phyloP scores from a whole-genome alignment of 1,140 invertebrate genomes.

The Wiebesia pumilae region DNA sequence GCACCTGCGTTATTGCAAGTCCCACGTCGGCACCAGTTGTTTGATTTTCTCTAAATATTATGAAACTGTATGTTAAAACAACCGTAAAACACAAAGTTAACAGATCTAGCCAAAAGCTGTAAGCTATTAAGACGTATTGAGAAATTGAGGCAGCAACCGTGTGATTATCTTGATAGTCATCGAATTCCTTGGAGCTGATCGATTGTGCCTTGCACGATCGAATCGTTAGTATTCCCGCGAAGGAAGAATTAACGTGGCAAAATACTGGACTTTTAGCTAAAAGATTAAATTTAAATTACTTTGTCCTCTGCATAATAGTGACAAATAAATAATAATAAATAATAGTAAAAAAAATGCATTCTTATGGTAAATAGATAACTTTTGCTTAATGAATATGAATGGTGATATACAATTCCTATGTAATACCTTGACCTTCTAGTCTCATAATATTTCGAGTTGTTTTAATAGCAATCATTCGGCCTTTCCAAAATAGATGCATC shows the following conservation, averaged over 20 bases:
- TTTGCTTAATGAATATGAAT: too few relatives aligned
- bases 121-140: constrained; percentile 79
- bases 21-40: constrained; percentile 80
- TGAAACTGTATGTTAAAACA: constrained; percentile 77
- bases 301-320: too few relatives aligned
- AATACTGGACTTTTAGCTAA: constrained; percentile 86
- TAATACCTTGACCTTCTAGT: constrained; percentile 90
- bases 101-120: constrained; percentile 83
- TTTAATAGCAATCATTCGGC: constrained; percentile 85
- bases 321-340: too few relatives aligned
- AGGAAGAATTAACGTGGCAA: constrained; percentile 80
- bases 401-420: not conserved
- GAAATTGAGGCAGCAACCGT: constrained; percentile 58
- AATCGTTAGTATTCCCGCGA: constrained; percentile 82
- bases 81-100: constrained; percentile 80
- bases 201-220: constrained; percentile 75
- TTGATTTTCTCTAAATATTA: constrained; percentile 76
- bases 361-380: too few relatives aligned
- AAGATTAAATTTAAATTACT: constrained; percentile 59
- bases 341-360: too few relatives aligned
- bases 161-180: constrained; percentile 63
- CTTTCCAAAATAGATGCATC: constrained; percentile 81
- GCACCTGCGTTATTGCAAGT: constrained; percentile 85
- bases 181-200: constrained; percentile 65
- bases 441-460: constrained; percentile 92